Base-by-base conservation (phyloP, 1,140 invertebrate genomes). In the Anoplophora glabripennis region DNA sequence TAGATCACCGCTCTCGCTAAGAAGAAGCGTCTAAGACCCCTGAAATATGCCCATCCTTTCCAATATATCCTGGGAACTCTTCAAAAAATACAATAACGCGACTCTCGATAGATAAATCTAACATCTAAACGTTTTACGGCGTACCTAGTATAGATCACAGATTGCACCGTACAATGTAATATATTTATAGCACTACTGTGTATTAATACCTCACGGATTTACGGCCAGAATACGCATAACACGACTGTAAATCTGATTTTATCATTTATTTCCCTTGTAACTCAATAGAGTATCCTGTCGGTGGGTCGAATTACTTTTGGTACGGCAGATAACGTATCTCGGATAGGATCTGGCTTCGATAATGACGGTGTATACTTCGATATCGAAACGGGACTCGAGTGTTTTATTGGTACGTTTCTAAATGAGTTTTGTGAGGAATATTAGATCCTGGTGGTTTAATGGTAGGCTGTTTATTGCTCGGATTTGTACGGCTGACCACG, bases 161-260 rank as follows among this genome's bases (percentile, higher is more conserved):
- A 46, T 46, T 46, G 17, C 18, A 18, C 17, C 17, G 44, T 46
- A 46, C 44, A 46, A 46, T 46, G 44, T 46, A 46, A 46, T 46
- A 46, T 46, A 46, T 46, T 46, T 46, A 46, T 46, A 21, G 12
- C 17, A 46, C 44, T 46, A 46, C 44, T 46, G 44, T 46, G 44
- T 46, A 46, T 46, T 46, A 46, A 46, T 46, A 46, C 44, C 15
- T 18, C 17, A 28, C 44, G 12, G 28, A 46, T 46, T 46, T 46
- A 46, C 18, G 18, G 17, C 17, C 15, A 46, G 17, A 21, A 28
- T 10, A 18, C 10, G 28, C 17, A 46, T 46, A 42, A 46, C 44
- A 46, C 17, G 44, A 18, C 44, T 46, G 28, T 46, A 46, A 46
- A 7, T 46, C 18, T 18, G 44, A 42, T 42, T 15, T 17, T 17